phyloP scores from a whole-genome alignment of 37 sponge, comb jelly and placozoan species.

The Ianthella basta region DNA sequence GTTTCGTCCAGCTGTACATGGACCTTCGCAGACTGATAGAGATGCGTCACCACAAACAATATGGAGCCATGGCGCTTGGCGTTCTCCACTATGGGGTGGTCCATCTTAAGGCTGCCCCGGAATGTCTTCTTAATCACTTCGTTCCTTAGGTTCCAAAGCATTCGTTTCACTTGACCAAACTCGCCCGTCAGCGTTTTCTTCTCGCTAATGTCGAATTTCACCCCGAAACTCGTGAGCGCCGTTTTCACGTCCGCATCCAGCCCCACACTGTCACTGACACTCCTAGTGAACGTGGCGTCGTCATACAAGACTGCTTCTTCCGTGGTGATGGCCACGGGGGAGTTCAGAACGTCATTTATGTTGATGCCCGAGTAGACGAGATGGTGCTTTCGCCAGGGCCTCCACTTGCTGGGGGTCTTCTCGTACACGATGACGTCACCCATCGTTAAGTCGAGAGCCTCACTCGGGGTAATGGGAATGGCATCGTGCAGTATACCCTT shows the following conservation, averaged over 20 bases:
- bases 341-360: constrained; percentile 46
- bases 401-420: constrained; percentile 53
- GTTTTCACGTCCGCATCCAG: constrained; percentile 49
- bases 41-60: constrained; percentile 55
- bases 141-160: constrained; percentile 35
- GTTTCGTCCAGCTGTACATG: background rate
- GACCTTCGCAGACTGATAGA: constrained; percentile 50
- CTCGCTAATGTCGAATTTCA: constrained; percentile 37
- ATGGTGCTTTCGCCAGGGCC: constrained; percentile 58
- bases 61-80: constrained; percentile 44
- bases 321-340: background rate
- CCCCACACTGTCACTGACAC: constrained; percentile 27
- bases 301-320: background rate
- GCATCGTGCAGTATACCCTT: constrained; percentile 38
- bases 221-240: constrained; percentile 17
- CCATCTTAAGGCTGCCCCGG: constrained; percentile 22
- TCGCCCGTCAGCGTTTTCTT: constrained; percentile 39
- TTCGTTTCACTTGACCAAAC: constrained; percentile 60
- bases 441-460: constrained; percentile 52
- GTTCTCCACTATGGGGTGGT: constrained; percentile 60
- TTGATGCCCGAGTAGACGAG: constrained; percentile 59
- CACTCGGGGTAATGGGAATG: constrained; percentile 52
- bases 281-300: background rate
- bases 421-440: constrained; percentile 66
- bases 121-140: background rate